phyloP scores from a whole-genome alignment of 2,888 invertebrate species.

The Nymphalis c-album region DNA sequence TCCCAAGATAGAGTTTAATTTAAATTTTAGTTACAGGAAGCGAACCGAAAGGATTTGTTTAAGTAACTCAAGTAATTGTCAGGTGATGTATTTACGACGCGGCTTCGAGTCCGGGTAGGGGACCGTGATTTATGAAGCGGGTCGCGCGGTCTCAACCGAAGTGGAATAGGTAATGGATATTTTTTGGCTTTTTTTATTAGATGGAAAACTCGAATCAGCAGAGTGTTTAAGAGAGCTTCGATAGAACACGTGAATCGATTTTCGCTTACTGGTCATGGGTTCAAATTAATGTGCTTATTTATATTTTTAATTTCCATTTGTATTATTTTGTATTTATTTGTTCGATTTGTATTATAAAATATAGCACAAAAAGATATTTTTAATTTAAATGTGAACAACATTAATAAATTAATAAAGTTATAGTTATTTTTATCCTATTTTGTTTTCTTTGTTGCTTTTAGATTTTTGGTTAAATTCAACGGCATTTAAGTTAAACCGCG shows the following conservation, averaged over 20 bases:
- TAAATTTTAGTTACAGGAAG: conserved; percentile 22
- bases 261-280: too few species aligned
- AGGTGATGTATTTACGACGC: conserved; percentile 44
- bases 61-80: conserved; percentile 47
- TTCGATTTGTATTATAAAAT: background rate
- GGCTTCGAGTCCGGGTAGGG: conserved; percentile 30
- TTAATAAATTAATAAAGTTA: too few species aligned
- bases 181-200: background rate
- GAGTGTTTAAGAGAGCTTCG: background rate
- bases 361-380: too few species aligned
- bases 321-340: too few species aligned
- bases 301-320: too few species aligned
- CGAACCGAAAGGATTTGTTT: conserved; percentile 33
- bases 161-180: conserved; percentile 9
- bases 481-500: too few species aligned
- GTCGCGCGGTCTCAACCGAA: conserved; percentile 5
- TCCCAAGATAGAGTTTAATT: conserved; percentile 3
- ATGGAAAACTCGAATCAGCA: background rate
- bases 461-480: too few species aligned
- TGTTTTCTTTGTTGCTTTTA: too few species aligned
- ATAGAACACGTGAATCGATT: too few species aligned
- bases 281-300: too few species aligned
- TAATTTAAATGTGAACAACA: too few species aligned
- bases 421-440: too few species aligned
- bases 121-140: conserved; percentile 29